Conservation (phyloP, 2,888 invertebrate genomes). For the Limnephilus marmoratus region DNA sequence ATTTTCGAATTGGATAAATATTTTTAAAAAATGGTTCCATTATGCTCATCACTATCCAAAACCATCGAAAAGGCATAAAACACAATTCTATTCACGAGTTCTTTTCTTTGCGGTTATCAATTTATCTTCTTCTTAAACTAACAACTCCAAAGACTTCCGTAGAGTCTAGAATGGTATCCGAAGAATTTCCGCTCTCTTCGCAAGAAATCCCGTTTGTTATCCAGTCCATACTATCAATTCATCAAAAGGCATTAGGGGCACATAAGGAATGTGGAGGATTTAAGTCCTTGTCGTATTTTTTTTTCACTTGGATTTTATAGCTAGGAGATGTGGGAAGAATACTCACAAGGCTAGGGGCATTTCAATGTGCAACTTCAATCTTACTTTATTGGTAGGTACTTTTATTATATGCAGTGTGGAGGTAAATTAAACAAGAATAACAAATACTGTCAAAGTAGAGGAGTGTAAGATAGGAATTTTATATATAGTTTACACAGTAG, state of each 20-base stretch:
- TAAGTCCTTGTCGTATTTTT: slow-evolving; percentile 28
- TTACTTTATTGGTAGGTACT: background rate
- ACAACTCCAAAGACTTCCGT: background rate
- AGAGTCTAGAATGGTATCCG: background rate
- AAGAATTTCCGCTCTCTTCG: background rate
- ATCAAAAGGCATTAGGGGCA: slow-evolving; percentile 41
- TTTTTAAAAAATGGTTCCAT: background rate
- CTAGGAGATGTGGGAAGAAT: background rate
- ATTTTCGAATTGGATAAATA: too few relatives aligned
- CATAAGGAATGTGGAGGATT: slow-evolving; percentile 29
- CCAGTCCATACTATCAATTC: slow-evolving; percentile 41
- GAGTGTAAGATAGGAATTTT: too few relatives aligned
- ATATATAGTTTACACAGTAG: too few relatives aligned
- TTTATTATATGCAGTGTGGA: too few relatives aligned
- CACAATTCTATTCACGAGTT: background rate
- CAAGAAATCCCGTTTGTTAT: slow-evolving; percentile 33
- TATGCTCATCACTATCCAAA: background rate
- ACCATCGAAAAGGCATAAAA: background rate
- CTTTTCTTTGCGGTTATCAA: background rate
- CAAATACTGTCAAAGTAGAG: too few relatives aligned
- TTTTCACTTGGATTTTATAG: background rate
- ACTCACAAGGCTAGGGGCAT: background rate
- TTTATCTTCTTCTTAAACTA: background rate
- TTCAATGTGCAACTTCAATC: background rate
- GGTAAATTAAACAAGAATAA: too few relatives aligned